A percentile compares a stretch with the other conserved stretches of the same genome.
Evolutionary conservation across 2,797 vertebrate species (phyloP).

Genomic region (Pampus argenteus): DNA sequence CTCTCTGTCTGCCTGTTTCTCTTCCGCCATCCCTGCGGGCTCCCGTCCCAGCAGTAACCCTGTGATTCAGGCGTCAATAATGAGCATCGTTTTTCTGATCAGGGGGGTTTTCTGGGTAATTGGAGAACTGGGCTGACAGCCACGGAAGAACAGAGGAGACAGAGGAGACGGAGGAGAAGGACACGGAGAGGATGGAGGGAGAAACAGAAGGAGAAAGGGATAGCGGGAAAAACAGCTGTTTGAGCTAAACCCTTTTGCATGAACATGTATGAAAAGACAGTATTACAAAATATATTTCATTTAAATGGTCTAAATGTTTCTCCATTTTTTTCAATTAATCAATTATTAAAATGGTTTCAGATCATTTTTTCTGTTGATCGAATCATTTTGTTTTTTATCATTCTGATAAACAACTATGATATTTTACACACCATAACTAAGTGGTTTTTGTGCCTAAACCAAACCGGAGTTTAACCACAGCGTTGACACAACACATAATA

Average conservation of each 20-base stretch:
- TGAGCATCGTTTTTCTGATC: slow-evolving; percentile 67
- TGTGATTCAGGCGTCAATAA: slow-evolving; percentile 66
- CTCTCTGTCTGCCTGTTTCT: background rate
- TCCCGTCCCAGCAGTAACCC: slow-evolving; percentile 18
- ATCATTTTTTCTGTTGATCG: too few relatives aligned
- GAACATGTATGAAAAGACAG: background rate
- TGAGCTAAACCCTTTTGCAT: background rate
- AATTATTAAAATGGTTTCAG: too few relatives aligned
- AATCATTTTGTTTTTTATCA: too few relatives aligned
- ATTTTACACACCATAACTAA: too few relatives aligned
- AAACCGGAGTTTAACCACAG: too few relatives aligned
- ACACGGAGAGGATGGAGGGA: slow-evolving; percentile 1
- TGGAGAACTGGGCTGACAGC: slow-evolving; percentile 53
- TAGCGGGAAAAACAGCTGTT: background rate
- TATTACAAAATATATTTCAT: too few relatives aligned
- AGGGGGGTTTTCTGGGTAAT: slow-evolving; percentile 69
- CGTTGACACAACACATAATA: too few relatives aligned
- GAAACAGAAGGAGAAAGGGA: background rate
- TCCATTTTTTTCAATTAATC: too few relatives aligned
- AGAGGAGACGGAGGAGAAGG: slow-evolving; percentile 1
- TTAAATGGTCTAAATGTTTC: too few relatives aligned
- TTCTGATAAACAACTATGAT: too few relatives aligned
- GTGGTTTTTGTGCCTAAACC: too few relatives aligned
- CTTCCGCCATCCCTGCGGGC: background rate
- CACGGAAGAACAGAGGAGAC: background rate